Evolutionary conservation across 2,797 vertebrate genomes (phyloP).

Genomic region (Alcedo quadribrachys): DNA sequence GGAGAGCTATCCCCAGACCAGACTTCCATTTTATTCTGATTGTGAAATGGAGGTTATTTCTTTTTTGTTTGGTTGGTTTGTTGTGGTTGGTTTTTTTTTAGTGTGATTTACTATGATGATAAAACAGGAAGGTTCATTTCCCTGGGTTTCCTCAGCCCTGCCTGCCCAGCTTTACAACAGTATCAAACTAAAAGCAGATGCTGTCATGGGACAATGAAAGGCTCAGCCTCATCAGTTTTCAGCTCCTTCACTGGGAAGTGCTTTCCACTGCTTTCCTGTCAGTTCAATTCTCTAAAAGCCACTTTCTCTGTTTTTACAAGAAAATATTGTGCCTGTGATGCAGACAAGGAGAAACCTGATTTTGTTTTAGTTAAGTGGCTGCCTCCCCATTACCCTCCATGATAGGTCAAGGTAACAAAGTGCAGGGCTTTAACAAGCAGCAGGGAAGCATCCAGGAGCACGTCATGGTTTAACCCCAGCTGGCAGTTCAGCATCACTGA

Average conservation of each 20-base stretch:
- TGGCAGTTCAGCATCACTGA: not conserved
- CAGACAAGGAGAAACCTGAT: constrained; percentile 66
- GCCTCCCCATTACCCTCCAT: constrained; percentile 71
- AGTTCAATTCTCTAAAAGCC: constrained; percentile 64
- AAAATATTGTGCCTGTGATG: constrained; percentile 61
- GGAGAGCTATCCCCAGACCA: not conserved
- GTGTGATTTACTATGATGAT: constrained; percentile 21
- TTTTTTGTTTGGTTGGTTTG: too few species aligned
- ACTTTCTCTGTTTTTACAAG: constrained; percentile 66
- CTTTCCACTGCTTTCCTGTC: constrained; percentile 34
- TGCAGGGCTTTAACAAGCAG: constrained; percentile 77
- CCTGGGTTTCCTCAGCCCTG: not conserved
- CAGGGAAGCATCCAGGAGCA: constrained; percentile 63
- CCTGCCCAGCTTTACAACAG: constrained; percentile 1
- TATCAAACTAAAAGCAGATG: constrained; percentile 52
- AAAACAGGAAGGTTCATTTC: constrained; percentile 27
- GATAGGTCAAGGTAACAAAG: constrained; percentile 72
- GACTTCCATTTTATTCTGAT: constrained; percentile 24
- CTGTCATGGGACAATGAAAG: constrained; percentile 25
- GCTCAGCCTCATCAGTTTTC: constrained; percentile 55
- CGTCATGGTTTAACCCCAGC: too few species aligned
- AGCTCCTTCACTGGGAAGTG: constrained; percentile 41
- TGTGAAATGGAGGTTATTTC: not conserved
- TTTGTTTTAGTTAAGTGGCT: constrained; percentile 75
- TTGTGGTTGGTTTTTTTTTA: not conserved